Evolutionary conservation across 2,113 vertebrate genomes (phyloP), one percentile per base, ranked within the genome.

Genomic region (Oryzias melastigma): DNA sequence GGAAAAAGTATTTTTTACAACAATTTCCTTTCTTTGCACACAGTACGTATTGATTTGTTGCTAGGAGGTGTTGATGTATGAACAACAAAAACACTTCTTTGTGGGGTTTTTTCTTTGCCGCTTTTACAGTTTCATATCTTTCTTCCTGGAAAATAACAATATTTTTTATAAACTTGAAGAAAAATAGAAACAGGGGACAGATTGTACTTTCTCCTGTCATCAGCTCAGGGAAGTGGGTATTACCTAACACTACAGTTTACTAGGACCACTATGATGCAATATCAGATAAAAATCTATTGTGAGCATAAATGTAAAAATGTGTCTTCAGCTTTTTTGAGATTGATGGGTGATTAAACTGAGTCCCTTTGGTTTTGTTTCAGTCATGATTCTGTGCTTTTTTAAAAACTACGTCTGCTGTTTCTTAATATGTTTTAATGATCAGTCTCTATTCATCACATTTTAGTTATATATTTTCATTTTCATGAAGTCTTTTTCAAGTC

Each of bases 361-460:
- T n/a, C 12, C 0, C 7, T 10, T 17, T 47, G n/a, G n/a, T 19
- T 47, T 47, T 10, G 5, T 17, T 44, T 17, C 3, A 10, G 5
- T 19, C 7, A 12, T 19, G 1, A 13, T 12, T 7, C 7, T 19
- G 17, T 19, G n/a, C 10, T 18, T 18, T 10, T 12, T 3, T 16
- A 1, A 43, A 14, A 46, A n/a, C 17, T 46, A 1, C 7, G 17
- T 46, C 44, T n/a, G 17, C 7, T n/a, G 16, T 46, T 20, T 40
- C 41, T 75, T 45, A 65, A 70, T 35, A 52, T 8, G 29, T 27
- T 59, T 27, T 41, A 45, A 1, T 29, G 25, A 45, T 25, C 44
- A 44, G 43, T 35, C 10, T 35, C 29, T 3, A 12, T 35, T 35
- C 29, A 12, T 35, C 12, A 3, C 35, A 35, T 35, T 35, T 35